Percentiles rank a stretch among this genome's conserved stretches.
Conservation (phyloP, 2,113 vertebrate species). For the Sigmodon hispidus region DNA sequence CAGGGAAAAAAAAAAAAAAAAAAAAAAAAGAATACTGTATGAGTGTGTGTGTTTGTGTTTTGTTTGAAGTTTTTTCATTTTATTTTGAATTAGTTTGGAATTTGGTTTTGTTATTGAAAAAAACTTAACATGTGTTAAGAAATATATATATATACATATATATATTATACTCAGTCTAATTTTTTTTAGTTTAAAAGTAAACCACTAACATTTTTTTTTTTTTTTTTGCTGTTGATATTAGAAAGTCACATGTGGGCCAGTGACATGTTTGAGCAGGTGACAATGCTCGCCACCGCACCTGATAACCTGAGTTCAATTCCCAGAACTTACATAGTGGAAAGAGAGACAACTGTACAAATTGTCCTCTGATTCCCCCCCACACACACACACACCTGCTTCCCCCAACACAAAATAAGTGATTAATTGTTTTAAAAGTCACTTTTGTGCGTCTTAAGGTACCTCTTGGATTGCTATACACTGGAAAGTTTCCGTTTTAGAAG, state of each 20-base stretch:
- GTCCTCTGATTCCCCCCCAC: not conserved
- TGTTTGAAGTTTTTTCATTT: not conserved
- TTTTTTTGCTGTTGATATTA: conserved; percentile 13
- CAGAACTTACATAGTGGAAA: not conserved
- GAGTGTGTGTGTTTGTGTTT: not conserved
- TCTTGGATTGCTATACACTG: not conserved
- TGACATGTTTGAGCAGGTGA: not conserved
- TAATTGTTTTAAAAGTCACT: not conserved
- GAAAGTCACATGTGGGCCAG: not conserved
- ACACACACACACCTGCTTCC: not conserved
- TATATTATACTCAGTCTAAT: not conserved
- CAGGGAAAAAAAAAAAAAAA: no score
- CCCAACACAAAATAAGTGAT: not conserved
- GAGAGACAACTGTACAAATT: not conserved
- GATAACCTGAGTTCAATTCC: not conserved
- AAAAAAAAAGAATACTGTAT: no score
- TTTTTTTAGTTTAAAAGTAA: conserved; percentile 48
- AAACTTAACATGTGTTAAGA: not conserved
- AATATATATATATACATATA: not conserved
- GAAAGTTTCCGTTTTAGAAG: conserved; percentile 2
- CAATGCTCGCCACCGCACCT: not conserved
- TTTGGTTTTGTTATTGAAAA: not conserved
- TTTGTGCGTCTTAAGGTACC: not conserved
- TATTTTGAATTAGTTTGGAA: not conserved
- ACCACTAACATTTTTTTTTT: not conserved